phyloP scores from a whole-genome alignment of 2,113 vertebrate genomes.

The Talpa occidentalis region DNA sequence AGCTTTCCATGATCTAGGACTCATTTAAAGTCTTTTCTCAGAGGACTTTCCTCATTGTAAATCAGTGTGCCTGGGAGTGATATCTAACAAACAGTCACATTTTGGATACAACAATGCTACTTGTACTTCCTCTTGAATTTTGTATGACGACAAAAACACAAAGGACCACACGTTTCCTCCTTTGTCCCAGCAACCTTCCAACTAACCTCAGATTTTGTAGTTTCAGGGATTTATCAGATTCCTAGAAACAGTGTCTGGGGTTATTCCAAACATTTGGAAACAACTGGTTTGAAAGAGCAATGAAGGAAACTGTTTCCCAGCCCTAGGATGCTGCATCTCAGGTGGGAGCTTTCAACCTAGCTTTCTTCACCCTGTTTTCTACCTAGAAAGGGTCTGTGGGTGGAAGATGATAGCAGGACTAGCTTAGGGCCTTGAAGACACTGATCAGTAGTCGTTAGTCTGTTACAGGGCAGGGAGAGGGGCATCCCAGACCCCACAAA shows the following conservation, averaged over 20 bases:
- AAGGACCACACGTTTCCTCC: neutral
- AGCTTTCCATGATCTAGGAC: too few relatives aligned
- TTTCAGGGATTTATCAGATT: neutral
- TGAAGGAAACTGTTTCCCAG: neutral
- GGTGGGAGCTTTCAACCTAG: neutral
- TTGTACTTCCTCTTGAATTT: neutral
- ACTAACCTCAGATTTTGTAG: neutral
- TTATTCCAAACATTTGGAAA: too few relatives aligned
- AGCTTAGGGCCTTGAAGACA: neutral
- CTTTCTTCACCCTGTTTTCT: neutral
- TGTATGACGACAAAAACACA: neutral
- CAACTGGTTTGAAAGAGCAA: too few relatives aligned
- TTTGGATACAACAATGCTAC: too few relatives aligned
- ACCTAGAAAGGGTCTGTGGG: neutral
- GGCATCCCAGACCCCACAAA: too few relatives aligned
- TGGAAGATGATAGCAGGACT: neutral
- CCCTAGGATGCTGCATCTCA: neutral
- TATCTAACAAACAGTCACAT: too few relatives aligned
- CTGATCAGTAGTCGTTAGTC: too few relatives aligned
- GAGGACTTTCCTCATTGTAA: too few relatives aligned
- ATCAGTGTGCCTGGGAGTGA: too few relatives aligned
- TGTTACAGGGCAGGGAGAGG: too few relatives aligned
- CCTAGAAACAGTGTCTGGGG: neutral
- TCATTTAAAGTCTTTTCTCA: too few relatives aligned
- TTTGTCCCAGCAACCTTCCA: neutral